Evolutionary conservation across 2,888 invertebrate species (phyloP), one percentile per base, ranked within the genome.

Genomic region (Saturnia japonica): DNA sequence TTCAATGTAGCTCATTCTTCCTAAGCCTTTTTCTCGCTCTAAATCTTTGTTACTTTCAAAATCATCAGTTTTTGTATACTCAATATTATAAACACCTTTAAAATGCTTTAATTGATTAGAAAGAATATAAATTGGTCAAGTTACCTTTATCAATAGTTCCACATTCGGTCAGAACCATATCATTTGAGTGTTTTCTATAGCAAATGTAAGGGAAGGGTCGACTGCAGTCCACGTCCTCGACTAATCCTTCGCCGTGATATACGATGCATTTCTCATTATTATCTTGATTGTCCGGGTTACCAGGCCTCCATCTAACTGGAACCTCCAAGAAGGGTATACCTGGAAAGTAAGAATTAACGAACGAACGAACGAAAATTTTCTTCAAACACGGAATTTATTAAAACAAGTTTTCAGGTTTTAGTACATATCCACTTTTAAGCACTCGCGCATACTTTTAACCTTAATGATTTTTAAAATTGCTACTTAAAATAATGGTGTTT

Each of bases 111-210:
- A 47, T 47, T 7, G 7, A 7, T 19, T 47, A n/a, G 19, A 42
- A 28, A 6, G 25, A 16, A 69, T 19, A 3, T 11, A 69, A n/a
- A 12, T 12, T 9, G 16, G 11, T 12, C 74, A 25, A 69, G 51
- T 67, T 73, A 85, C 85, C 77, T 40, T 68, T 64, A 69, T 85
- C 85, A 7, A 75, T 42, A n/a, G 84, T 85, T 0, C 85, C 85
- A 66, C 85, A 85, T 12, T 19, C 71, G 8, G 72, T 78, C 42
- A 78, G 57, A 0, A 69, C 40, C 47, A 75, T 28, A 9, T 69
- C 71, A 1, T 70, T 51, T 0, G 74, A 71, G 0, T 75, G 72
- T 68, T 81, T 78, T 70, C 76, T 79, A 70, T 75, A 82, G 73
- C 83, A 85, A 12, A 83, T 74, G 70, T 79, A 85, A 0, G 82